Evolutionary conservation across 2,888 invertebrate species (phyloP).

Genomic region (Ligdia adustata): DNA sequence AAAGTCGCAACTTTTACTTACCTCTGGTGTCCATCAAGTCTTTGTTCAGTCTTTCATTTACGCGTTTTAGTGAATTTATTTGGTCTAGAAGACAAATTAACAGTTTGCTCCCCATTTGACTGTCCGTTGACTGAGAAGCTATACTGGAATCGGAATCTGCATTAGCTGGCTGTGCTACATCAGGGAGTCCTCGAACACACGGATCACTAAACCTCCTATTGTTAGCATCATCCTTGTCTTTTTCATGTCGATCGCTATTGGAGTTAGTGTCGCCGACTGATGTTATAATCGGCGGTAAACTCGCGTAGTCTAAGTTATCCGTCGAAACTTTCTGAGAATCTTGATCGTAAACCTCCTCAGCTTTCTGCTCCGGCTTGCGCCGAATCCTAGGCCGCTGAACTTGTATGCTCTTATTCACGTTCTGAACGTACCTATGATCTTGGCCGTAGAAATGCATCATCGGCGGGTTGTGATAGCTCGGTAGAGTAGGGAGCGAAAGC

Average conservation of each 20-base stretch:
- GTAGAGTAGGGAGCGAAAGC: slow-evolving; percentile 86
- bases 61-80: slow-evolving; percentile 87
- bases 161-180: slow-evolving; percentile 69
- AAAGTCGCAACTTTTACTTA: slow-evolving; percentile 47
- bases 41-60: slow-evolving; percentile 89
- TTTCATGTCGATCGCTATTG: slow-evolving; percentile 70
- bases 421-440: slow-evolving; percentile 65
- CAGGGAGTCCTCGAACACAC: slow-evolving; percentile 81
- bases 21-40: slow-evolving; percentile 90
- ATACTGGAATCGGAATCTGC: slow-evolving; percentile 80
- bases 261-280: slow-evolving; percentile 77
- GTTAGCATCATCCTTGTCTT: slow-evolving; percentile 81
- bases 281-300: slow-evolving; percentile 88
- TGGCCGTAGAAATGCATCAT: slow-evolving; percentile 57
- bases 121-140: slow-evolving; percentile 80
- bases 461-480: slow-evolving; percentile 76
- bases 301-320: slow-evolving; percentile 84
- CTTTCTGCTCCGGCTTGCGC: slow-evolving; percentile 58
- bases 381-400: slow-evolving; percentile 64
- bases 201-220: slow-evolving; percentile 88
- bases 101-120: slow-evolving; percentile 83
- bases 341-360: slow-evolving; percentile 57
- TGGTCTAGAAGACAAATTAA: slow-evolving; percentile 88
- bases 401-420: slow-evolving; percentile 64
- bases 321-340: slow-evolving; percentile 67